phyloP scores from a whole-genome alignment of 2,113 vertebrate genomes.

The Prietella phreatophila region DNA sequence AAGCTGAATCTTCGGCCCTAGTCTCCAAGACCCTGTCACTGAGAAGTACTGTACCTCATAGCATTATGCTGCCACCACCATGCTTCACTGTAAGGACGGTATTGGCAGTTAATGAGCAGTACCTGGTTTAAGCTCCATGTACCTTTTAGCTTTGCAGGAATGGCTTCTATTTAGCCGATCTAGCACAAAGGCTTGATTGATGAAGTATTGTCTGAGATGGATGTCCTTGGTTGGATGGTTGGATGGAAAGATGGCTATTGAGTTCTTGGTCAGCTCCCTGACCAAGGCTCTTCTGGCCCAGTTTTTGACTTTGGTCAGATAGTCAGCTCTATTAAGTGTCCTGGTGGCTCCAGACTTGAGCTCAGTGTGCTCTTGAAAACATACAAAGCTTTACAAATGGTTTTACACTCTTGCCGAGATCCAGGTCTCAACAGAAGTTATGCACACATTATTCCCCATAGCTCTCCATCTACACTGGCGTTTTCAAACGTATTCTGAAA shows the following conservation, averaged over 20 bases:
- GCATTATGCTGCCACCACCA: not conserved
- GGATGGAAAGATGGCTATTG: not conserved
- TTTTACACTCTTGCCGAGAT: not conserved
- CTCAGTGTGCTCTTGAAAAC: too few relatives aligned
- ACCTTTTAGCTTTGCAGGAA: too few relatives aligned
- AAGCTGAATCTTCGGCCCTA: not conserved
- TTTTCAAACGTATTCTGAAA: too few relatives aligned
- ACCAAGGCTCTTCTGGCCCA: not conserved
- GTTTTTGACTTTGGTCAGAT: not conserved
- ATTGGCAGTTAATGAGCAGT: not conserved
- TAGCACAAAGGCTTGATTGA: not conserved
- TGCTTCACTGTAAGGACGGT: not conserved
- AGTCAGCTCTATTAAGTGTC: not conserved
- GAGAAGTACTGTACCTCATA: not conserved
- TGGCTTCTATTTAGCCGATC: too few relatives aligned
- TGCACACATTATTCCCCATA: too few relatives aligned
- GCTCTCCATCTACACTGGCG: too few relatives aligned
- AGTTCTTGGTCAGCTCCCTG: not conserved
- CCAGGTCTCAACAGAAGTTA: not conserved
- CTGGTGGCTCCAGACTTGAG: not conserved
- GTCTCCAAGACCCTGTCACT: not conserved
- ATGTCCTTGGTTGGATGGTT: not conserved
- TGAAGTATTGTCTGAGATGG: not conserved
- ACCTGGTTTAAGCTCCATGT: not conserved
- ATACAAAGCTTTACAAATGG: not conserved